phyloP scores from a whole-genome alignment of 2,113 vertebrate genomes.

The Pimephales promelas region DNA sequence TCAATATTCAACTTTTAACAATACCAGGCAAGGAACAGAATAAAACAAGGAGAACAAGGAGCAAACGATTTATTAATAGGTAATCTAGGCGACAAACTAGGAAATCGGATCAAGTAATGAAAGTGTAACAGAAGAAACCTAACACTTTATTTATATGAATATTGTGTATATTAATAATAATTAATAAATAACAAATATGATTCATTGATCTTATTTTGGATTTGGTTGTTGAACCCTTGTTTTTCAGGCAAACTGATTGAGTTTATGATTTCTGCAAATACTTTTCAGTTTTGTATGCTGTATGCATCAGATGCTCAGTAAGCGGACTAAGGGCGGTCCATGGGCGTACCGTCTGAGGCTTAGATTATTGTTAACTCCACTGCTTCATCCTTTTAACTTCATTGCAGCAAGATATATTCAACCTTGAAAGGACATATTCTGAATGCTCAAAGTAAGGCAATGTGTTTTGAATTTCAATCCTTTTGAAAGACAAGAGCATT shows the following conservation, averaged over 20 bases:
- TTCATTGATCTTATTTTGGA: no score
- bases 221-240: background rate
- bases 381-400: slow-evolving; percentile 10
- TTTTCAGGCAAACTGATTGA: background rate
- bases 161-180: no score
- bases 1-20: no score
- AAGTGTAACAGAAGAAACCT: no score
- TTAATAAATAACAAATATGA: no score
- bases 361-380: slow-evolving; percentile 15
- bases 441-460: slow-evolving; percentile 18
- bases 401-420: slow-evolving; percentile 1
- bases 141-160: no score
- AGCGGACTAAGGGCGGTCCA: background rate
- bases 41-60: no score
- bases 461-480: slow-evolving; percentile 22
- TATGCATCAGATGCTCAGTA: background rate
- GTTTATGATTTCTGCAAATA: background rate
- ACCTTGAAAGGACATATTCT: slow-evolving; percentile 25
- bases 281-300: background rate
- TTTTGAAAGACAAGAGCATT: slow-evolving; percentile 10
- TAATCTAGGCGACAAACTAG: no score
- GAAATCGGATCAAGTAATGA: no score
- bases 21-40: no score
- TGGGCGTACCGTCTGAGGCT: background rate
- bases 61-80: no score